phyloP scores from a whole-genome alignment of 2,797 vertebrate genomes.

The Sylvia borin region DNA sequence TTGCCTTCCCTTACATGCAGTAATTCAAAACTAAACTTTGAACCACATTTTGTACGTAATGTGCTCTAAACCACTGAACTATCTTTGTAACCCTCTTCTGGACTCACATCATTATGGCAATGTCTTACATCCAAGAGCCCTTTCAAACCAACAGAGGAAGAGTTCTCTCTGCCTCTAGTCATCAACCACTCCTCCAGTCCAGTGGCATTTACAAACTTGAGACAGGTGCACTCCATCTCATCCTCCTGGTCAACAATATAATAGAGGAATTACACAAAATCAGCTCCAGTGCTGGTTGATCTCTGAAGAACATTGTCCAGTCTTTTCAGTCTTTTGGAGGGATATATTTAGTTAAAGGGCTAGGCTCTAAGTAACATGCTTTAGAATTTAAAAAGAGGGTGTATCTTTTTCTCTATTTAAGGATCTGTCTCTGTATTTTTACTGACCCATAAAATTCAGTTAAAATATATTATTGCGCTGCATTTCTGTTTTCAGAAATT shows the following conservation, averaged over 20 bases:
- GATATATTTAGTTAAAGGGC: not conserved
- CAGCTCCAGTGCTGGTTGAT: rapidly evolving
- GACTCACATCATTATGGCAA: not conserved
- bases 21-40: not conserved
- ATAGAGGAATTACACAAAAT: not conserved
- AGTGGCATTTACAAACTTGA: not conserved
- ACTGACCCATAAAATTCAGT: not conserved
- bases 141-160: not conserved
- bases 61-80: not conserved
- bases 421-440: not conserved
- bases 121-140: not conserved
- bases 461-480: not conserved
- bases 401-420: not conserved
- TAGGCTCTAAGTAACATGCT: not conserved
- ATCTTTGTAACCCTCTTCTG: not conserved
- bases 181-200: not conserved
- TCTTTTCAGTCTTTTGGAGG: not conserved
- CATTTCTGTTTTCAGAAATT: not conserved
- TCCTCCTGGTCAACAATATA: not conserved
- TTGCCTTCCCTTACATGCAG: not conserved
- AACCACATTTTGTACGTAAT: not conserved
- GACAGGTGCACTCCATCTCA: not conserved
- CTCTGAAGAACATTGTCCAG: not conserved
- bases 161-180: not conserved
- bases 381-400: not conserved